Conservation (phyloP, 2,797 vertebrate genomes). For the Nyctibius grandis region DNA sequence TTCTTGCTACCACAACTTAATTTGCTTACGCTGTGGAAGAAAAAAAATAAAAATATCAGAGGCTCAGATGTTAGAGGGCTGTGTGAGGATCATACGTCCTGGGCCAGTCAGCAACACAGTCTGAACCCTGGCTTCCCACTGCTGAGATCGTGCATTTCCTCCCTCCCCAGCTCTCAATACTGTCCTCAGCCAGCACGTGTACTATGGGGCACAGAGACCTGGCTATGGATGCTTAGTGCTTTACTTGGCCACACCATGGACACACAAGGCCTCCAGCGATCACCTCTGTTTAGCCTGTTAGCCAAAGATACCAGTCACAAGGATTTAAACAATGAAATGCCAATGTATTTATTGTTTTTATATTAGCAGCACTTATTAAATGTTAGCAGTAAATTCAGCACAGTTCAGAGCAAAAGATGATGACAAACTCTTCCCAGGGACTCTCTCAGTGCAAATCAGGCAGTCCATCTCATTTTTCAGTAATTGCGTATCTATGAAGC, state of each 20-base stretch:
- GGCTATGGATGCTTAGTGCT: neutral
- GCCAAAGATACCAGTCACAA: neutral
- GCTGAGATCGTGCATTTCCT: neutral
- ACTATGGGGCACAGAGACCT: neutral
- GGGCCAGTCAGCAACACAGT: neutral
- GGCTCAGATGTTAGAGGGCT: neutral
- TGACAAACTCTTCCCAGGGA: neutral
- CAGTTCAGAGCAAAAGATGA: neutral
- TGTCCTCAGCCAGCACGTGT: neutral
- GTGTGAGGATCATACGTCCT: neutral
- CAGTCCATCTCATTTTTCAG: neutral
- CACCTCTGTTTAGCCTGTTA: neutral
- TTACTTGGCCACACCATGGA: neutral
- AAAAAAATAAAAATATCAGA: neutral
- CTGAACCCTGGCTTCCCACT: neutral
- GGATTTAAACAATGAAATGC: neutral
- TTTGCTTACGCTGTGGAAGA: neutral
- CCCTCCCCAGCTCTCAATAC: neutral
- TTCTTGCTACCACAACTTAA: neutral
- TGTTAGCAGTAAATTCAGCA: neutral
- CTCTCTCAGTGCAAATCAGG: neutral
- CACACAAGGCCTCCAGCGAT: neutral
- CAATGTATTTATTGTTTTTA: neutral
- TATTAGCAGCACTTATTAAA: neutral
- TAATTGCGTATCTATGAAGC: neutral